Evolutionary conservation across 37 sponge, comb jelly and placozoan species (phyloP), one percentile per base, ranked within the genome.

Genomic region (Ianthella basta): DNA sequence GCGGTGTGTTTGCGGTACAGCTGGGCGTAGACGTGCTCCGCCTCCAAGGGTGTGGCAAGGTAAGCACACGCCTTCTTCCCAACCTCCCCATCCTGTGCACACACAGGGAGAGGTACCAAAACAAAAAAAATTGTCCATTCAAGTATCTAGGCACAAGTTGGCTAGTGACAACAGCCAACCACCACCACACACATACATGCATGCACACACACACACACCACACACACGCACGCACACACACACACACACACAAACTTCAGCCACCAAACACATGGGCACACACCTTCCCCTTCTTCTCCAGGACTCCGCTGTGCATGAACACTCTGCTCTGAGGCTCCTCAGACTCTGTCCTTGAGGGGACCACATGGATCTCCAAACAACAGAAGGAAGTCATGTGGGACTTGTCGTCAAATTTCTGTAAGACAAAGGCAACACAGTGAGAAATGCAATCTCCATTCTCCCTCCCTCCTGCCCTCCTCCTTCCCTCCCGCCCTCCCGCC

Each of bases 11-110:
- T 85, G 21, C 55, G 65, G 82, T 86, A 87, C 40, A 96, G 86
- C 20, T 88, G 91, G 2, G 87, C 60, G 87, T 91, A 96, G 53
- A 88, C 89, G n/a, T 88, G 65, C 70, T 96, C 97, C 59, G 86
- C 90, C 67, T 96, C 94, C 79, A 91, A 77, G 16, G 85, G 86
- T 18, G 91, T 72, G 69, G 56, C 56, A 24, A 91, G 61, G 74
- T 93, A 96, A 66, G 87, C 89, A 85, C 95, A 93, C 89, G 91
- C 94, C 29, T 65, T 82, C 83, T 74, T 87, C 8, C 91, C 91
- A 34, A 83, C 33, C 21, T 81, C 83, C 21, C 94, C 94, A 84
- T 65, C 64, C 93, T 93, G 61, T 27, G n/a, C 25, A 44, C 3
- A 44, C 50, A 37, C 16, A 68, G 66, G 30, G 57, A 4, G 36